These are phyloP conservation scores for Psittacula cyanocephala DNA, from an alignment of 2,113 vertebrate genomes.

Conservation along the genomic window DNA sequence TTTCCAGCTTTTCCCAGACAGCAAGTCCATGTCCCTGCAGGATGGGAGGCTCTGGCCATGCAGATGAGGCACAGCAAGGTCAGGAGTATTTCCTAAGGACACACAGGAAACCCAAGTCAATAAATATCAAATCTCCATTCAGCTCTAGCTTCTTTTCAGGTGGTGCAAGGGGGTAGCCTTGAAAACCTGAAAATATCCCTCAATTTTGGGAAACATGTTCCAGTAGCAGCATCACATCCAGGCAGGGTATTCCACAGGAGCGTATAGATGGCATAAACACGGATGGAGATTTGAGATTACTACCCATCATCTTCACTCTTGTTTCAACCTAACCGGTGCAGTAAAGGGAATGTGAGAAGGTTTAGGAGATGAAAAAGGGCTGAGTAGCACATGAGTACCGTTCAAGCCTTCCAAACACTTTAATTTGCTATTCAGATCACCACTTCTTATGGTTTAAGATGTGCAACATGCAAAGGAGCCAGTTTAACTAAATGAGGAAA, in stretches of 20 bases:
- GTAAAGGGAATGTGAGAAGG: neutral
- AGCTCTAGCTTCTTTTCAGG: neutral
- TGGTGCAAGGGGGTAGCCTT: neutral
- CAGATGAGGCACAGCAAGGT: neutral
- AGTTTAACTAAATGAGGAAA: constrained; percentile 18
- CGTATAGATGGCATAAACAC: neutral
- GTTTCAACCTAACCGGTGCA: neutral
- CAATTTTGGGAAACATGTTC: neutral
- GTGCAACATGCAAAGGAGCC: neutral
- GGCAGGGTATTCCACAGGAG: neutral
- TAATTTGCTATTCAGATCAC: neutral
- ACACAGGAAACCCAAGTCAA: neutral
- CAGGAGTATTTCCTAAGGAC: neutral
- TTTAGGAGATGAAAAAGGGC: neutral
- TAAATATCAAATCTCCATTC: neutral
- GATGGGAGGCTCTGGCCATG: neutral
- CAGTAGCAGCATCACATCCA: neutral
- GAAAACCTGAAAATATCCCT: neutral
- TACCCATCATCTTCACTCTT: neutral
- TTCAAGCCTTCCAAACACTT: neutral
- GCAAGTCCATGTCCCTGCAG: neutral
- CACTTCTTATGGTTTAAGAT: neutral
- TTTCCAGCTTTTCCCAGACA: neutral
- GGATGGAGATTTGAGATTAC: neutral
- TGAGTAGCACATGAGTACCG: neutral